Evolutionary conservation across 2,888 invertebrate species (phyloP).

Genomic region (Ectropis crepuscularia): DNA sequence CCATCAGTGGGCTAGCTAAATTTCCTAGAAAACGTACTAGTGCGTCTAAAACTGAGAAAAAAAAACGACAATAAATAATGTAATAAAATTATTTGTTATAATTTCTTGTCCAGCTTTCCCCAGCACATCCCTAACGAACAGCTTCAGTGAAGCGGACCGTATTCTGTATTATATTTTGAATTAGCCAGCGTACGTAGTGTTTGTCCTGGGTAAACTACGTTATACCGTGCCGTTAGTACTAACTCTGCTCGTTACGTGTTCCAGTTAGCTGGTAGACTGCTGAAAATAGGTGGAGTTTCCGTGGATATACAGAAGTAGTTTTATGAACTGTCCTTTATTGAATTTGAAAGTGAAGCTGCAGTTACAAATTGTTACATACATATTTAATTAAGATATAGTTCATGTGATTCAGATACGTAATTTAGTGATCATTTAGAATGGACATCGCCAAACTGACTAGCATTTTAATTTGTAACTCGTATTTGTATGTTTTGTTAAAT

Average conservation of each 20-base stretch:
- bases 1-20: no score
- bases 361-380: no score
- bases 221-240: constrained; percentile 51
- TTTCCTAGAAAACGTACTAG: no score
- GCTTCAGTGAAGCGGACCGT: constrained; percentile 18
- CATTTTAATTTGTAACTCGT: no score
- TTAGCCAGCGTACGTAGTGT: constrained; percentile 47
- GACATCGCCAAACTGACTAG: background rate
- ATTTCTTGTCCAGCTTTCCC: constrained; percentile 4
- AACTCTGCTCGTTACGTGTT: constrained; percentile 38
- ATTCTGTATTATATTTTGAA: constrained; percentile 38
- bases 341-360: no score
- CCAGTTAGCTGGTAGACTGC: constrained; percentile 1
- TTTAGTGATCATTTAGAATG: background rate
- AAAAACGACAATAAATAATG: no score
- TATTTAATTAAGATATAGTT: background rate
- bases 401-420: background rate
- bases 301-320: constrained; percentile 3
- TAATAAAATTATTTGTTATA: no score
- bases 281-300: background rate
- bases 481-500: no score
- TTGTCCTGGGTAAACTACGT: constrained; percentile 53
- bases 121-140: constrained; percentile 14
- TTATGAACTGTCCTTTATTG: no score
- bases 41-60: no score